Conservation (phyloP, 1,140 invertebrate species). For the Carcinoscorpius rotundicauda region DNA sequence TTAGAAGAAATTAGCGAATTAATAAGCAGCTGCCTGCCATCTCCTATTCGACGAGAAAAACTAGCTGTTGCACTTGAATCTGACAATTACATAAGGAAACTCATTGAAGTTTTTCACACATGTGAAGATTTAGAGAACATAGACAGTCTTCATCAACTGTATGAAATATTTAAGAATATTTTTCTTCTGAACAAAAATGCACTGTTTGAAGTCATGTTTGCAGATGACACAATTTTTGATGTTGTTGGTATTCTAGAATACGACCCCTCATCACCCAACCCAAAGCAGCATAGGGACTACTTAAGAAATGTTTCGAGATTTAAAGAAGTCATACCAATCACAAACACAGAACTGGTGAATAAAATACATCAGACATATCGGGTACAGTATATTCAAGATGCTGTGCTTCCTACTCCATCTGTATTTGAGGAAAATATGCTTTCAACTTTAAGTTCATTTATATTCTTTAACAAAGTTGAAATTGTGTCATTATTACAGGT, state of each 20-base stretch:
- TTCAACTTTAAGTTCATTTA: conserved; percentile 92
- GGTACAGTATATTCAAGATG: conserved; percentile 99
- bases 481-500: conserved; percentile 95
- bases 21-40: conserved; percentile 36
- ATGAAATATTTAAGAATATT: conserved; percentile 98
- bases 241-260: conserved; percentile 98
- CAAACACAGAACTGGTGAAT: conserved; percentile 81
- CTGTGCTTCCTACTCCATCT: conserved; percentile 95
- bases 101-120: conserved; percentile 88
- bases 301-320: conserved; percentile 49
- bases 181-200: conserved; percentile 97
- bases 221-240: conserved; percentile 57
- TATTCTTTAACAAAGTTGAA: conserved; percentile 99
- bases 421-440: conserved; percentile 99
- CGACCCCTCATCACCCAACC: conserved; percentile 66
- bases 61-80: conserved; percentile 85
- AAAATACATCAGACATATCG: conserved; percentile 99
- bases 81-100: conserved; percentile 90
- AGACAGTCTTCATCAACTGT: conserved; percentile 88
- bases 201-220: conserved; percentile 96
- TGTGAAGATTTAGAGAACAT: conserved; percentile 94
- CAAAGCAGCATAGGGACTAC: conserved; percentile 91
- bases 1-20: conserved; percentile 89
- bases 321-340: conserved; percentile 91
- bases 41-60: conserved; percentile 84